phyloP scores from a whole-genome alignment of 2,797 vertebrate genomes.

The Pteronotus mesoamericanus region DNA sequence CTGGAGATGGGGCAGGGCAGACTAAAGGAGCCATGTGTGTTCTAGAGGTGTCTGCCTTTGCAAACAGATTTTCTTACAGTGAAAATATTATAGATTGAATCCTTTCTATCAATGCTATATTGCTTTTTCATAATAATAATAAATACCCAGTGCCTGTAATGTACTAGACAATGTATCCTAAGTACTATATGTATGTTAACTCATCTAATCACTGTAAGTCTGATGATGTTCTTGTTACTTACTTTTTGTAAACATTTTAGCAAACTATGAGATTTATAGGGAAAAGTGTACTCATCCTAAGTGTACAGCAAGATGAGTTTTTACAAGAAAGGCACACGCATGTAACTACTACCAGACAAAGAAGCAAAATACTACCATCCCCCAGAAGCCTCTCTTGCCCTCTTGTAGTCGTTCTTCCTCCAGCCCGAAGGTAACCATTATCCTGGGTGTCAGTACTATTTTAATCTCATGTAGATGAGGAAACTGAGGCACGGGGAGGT shows the following conservation, averaged over 20 bases:
- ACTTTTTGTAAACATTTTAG: neutral
- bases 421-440: neutral
- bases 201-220: neutral
- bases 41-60: neutral
- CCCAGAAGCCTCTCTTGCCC: neutral
- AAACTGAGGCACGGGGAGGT: neutral
- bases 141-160: neutral
- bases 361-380: neutral
- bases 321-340: neutral
- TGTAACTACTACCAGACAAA: neutral
- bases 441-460: neutral
- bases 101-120: neutral
- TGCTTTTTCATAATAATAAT: neutral
- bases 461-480: neutral
- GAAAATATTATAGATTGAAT: neutral
- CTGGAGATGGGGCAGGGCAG: neutral
- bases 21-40: neutral
- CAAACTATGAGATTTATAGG: neutral
- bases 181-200: neutral
- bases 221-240: neutral
- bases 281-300: neutral
- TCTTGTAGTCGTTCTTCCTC: neutral
- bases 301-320: neutral
- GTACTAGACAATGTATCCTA: neutral
- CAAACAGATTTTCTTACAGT: neutral